Conservation (phyloP, 2,113 vertebrate species). For the Vulpes vulpes region DNA sequence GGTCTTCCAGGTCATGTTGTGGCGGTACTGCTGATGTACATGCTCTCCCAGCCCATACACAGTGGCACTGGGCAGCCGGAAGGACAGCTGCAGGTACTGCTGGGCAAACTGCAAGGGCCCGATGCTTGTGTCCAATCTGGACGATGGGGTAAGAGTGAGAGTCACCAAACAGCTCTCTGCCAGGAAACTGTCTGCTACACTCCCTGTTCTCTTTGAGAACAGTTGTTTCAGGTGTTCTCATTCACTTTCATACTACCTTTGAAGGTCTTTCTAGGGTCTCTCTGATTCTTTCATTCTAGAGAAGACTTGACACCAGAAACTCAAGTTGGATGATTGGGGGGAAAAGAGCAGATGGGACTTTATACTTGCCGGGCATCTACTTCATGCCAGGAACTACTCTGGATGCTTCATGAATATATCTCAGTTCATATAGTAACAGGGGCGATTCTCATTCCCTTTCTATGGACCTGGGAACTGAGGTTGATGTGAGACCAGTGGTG, state of each 20-base stretch:
- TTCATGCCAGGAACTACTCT: neutral
- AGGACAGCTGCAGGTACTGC: conserved; percentile 95
- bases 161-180: neutral
- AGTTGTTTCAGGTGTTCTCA: neutral
- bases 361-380: neutral
- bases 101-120: conserved; percentile 93
- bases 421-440: neutral
- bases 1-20: conserved; percentile 93
- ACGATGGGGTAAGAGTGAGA: accelerated
- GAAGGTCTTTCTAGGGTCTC: neutral
- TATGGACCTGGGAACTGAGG: neutral
- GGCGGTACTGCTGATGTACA: conserved; percentile 91
- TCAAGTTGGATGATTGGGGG: neutral
- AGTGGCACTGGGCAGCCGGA: conserved; percentile 92
- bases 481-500: neutral
- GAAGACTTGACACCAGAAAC: neutral
- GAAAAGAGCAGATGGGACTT: neutral
- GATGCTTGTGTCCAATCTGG: conserved; percentile 94
- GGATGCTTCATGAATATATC: neutral
- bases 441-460: neutral
- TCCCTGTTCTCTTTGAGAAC: neutral
- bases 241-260: neutral
- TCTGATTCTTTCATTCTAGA: neutral
- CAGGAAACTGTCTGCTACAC: neutral
- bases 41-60: conserved; percentile 97